Conservation (phyloP, 2,797 vertebrate genomes). For the Synanceia verrucosa region DNA sequence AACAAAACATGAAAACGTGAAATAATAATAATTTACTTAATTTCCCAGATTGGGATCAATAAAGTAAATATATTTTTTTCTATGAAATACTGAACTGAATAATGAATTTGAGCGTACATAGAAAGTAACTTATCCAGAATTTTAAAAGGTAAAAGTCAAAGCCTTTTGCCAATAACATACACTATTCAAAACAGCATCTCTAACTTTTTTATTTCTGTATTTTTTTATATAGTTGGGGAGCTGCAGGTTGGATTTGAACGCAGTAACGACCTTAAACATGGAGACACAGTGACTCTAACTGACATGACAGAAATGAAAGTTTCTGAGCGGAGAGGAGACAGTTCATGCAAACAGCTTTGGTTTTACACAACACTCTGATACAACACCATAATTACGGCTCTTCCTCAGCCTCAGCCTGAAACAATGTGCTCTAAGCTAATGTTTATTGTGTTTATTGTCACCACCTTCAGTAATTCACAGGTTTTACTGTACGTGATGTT, state of each 20-base stretch:
- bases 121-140: neutral
- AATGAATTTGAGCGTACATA: neutral
- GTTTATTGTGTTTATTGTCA: conserved; percentile 49
- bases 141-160: neutral
- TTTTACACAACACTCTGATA: too few species aligned
- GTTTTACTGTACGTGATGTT: conserved; percentile 15
- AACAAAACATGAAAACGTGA: too few species aligned
- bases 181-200: neutral
- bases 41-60: too few species aligned
- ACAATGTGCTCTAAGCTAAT: conserved; percentile 23
- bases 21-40: too few species aligned
- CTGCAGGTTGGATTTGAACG: neutral
- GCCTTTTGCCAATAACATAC: neutral
- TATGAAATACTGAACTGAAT: neutral
- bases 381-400: conserved; percentile 53
- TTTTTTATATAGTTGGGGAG: neutral
- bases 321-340: conserved; percentile 9
- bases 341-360: neutral
- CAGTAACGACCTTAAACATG: neutral
- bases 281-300: neutral
- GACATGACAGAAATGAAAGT: conserved; percentile 8
- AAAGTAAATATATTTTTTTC: too few species aligned
- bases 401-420: conserved; percentile 44
- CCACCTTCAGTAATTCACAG: conserved; percentile 22
- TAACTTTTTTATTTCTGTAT: neutral